These are phyloP conservation scores for Strix uralensis DNA, from an alignment of 2,113 vertebrate species.

Conservation along the genomic window DNA sequence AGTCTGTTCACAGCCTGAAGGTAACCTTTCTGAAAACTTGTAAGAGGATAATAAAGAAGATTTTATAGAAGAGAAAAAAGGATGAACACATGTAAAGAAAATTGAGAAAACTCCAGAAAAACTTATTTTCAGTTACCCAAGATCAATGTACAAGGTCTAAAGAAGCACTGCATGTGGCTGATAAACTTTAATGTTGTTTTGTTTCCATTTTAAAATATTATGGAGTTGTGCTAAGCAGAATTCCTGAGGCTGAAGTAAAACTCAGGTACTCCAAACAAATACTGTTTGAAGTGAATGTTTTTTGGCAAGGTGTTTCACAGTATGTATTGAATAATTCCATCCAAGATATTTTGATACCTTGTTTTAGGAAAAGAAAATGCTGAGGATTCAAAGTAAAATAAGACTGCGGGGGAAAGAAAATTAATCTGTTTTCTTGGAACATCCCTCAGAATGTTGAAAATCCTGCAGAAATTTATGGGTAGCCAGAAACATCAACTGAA, in stretches of 20 bases:
- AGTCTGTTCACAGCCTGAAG: not conserved
- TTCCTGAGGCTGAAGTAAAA: slow-evolving; percentile 63
- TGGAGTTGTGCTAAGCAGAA: slow-evolving; percentile 43
- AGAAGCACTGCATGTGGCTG: not conserved
- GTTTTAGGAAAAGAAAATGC: slow-evolving; percentile 62
- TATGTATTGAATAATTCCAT: slow-evolving; percentile 38
- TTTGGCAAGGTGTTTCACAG: slow-evolving; percentile 47
- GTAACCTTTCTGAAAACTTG: not conserved
- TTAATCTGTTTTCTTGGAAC: slow-evolving; percentile 51
- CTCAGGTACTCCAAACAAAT: slow-evolving; percentile 66
- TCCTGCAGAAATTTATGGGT: slow-evolving; percentile 33
- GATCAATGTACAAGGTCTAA: not conserved
- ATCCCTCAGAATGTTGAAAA: slow-evolving; percentile 15
- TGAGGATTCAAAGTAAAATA: slow-evolving; percentile 55
- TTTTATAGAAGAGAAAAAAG: not conserved
- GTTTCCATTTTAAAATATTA: slow-evolving; percentile 31
- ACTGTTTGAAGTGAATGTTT: slow-evolving; percentile 54
- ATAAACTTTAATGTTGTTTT: slow-evolving; percentile 24
- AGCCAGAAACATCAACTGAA: slow-evolving; percentile 47
- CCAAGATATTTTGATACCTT: slow-evolving; percentile 64
- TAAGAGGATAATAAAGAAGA: not conserved
- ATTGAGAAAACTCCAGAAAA: not conserved
- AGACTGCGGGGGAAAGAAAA: slow-evolving; percentile 33
- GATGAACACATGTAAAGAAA: not conserved
- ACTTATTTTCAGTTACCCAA: not conserved